These are phyloP conservation scores for Hylaea fasciaria DNA, from an alignment of 2,888 invertebrate genomes.

Conservation along the genomic window DNA sequence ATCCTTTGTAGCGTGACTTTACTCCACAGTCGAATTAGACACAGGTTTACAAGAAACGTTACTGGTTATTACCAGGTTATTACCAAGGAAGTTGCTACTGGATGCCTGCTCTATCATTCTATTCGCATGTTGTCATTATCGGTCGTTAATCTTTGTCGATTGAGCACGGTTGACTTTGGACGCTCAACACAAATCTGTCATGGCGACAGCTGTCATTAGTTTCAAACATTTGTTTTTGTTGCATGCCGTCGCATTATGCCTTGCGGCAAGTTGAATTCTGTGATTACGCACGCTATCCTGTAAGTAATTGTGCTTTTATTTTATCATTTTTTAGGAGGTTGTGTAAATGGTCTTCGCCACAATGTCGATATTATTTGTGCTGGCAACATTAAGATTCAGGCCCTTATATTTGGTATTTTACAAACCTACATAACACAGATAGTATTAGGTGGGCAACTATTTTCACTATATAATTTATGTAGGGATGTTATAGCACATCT, in stretches of 20 bases:
- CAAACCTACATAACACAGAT: too few relatives aligned
- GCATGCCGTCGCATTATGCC: slow-evolving; percentile 23
- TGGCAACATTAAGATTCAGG: too few relatives aligned
- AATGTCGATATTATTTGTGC: slow-evolving; percentile 14
- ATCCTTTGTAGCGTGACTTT: too few relatives aligned
- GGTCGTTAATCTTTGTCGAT: slow-evolving; percentile 58
- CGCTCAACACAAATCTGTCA: slow-evolving; percentile 49
- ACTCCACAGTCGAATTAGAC: not conserved
- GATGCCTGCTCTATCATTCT: slow-evolving; percentile 1
- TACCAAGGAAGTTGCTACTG: not conserved
- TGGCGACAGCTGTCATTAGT: slow-evolving; percentile 55
- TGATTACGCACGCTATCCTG: slow-evolving; percentile 20
- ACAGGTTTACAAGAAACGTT: not conserved
- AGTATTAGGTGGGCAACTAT: too few relatives aligned
- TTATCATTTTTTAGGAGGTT: not conserved
- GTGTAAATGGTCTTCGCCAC: not conserved
- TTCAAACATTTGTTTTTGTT: slow-evolving; percentile 54
- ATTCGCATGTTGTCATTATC: slow-evolving; percentile 32
- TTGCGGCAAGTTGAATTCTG: slow-evolving; percentile 4
- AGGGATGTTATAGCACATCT: too few relatives aligned
- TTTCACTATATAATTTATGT: too few relatives aligned
- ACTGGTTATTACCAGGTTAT: not conserved
- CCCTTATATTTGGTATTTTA: too few relatives aligned
- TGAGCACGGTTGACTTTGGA: slow-evolving; percentile 51
- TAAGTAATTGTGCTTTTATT: not conserved